Percentiles rank a stretch among this genome's conserved stretches.
Conservation (phyloP, 2,888 invertebrate genomes). For the Acrobasis consociella region DNA sequence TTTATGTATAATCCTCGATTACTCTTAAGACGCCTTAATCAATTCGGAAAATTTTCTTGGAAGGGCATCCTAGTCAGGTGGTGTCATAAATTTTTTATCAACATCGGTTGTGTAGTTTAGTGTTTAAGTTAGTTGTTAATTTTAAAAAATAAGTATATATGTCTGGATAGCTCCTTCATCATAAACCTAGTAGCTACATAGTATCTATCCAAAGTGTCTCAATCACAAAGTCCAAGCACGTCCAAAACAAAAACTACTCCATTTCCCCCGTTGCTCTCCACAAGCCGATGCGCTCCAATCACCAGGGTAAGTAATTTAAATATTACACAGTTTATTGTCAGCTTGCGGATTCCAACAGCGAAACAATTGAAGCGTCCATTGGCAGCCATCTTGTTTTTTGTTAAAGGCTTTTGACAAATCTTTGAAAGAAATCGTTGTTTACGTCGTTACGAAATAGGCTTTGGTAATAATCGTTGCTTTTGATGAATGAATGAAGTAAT, state of each 20-base stretch:
- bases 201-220: too few relatives aligned
- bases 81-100: too few relatives aligned
- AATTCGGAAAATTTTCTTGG: too few relatives aligned
- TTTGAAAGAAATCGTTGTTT: conserved; percentile 7
- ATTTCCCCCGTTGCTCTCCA: conserved; percentile 13
- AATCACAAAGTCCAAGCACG: background rate
- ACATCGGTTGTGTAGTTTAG: too few relatives aligned
- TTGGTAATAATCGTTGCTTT: conserved; percentile 14
- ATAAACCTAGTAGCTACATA: too few relatives aligned
- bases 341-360: background rate
- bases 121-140: too few relatives aligned
- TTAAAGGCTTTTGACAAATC: conserved; percentile 13
- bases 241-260: conserved; percentile 1
- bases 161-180: too few relatives aligned
- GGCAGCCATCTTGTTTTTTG: conserved; percentile 13
- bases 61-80: too few relatives aligned
- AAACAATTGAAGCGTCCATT: conserved; percentile 2
- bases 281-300: conserved; percentile 7
- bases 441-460: conserved; percentile 13
- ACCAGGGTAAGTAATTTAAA: conserved; percentile 19
- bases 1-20: too few relatives aligned
- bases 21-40: too few relatives aligned
- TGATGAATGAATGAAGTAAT: conserved; percentile 3
- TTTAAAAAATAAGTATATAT: too few relatives aligned
- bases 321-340: conserved; percentile 8